A percentile compares a stretch with the other conserved stretches of the same genome.
phyloP scores from a whole-genome alignment of 2,797 vertebrate species.

The Acropternis orthonyx region DNA sequence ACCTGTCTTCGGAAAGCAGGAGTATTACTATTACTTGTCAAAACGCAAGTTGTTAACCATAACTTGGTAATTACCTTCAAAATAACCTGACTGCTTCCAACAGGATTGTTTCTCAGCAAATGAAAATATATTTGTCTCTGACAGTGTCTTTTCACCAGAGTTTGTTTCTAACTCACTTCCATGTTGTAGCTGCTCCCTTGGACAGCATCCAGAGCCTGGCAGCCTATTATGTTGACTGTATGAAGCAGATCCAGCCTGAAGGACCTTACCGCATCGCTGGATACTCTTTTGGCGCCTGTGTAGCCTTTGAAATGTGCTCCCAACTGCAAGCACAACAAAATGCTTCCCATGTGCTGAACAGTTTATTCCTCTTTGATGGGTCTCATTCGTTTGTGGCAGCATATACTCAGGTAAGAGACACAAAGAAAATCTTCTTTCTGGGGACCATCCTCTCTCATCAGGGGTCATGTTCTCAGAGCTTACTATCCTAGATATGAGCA shows the following conservation, averaged over 20 bases:
- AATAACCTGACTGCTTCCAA: neutral
- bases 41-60: neutral
- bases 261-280: constrained; percentile 92
- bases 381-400: constrained; percentile 94
- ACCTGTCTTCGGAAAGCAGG: neutral
- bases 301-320: constrained; percentile 97
- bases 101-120: neutral
- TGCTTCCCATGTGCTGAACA: constrained; percentile 77
- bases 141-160: neutral
- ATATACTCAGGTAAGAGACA: constrained; percentile 86
- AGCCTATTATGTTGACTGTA: constrained; percentile 86
- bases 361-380: constrained; percentile 91
- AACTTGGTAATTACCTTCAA: neutral
- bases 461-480: neutral
- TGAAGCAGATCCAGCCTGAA: constrained; percentile 88
- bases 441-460: neutral
- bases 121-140: neutral
- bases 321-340: constrained; percentile 86
- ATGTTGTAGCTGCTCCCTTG: constrained; percentile 85
- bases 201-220: constrained; percentile 92
- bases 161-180: neutral
- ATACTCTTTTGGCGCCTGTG: constrained; percentile 96
- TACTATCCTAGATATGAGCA: neutral
- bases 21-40: neutral
- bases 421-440: neutral